phyloP scores from a whole-genome alignment of 2,888 invertebrate species.

The Invenusta paracnida region DNA sequence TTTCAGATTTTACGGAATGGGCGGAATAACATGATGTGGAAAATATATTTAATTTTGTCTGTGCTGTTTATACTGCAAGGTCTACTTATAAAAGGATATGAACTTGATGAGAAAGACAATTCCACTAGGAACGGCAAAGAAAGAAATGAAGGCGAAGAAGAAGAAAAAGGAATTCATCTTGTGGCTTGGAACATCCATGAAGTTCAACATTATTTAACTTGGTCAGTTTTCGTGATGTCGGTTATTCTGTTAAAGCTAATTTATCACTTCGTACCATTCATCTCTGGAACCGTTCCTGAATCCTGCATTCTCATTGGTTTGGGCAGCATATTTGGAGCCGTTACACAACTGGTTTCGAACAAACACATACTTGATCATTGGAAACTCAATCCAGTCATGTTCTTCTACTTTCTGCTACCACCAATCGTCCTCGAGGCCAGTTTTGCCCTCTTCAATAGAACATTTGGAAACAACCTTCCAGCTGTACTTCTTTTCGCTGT shows the following conservation, averaged over 20 bases:
- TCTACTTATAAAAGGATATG: too few species aligned
- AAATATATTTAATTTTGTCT: too few species aligned
- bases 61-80: too few species aligned
- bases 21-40: too few species aligned
- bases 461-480: slow-evolving; percentile 64
- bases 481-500: slow-evolving; percentile 64
- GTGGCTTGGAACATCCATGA: slow-evolving; percentile 37
- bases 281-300: slow-evolving; percentile 31
- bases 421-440: slow-evolving; percentile 65
- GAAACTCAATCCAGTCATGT: slow-evolving; percentile 65
- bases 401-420: slow-evolving; percentile 64
- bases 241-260: slow-evolving; percentile 35
- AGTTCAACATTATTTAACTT: slow-evolving; percentile 27
- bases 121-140: too few species aligned
- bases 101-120: too few species aligned
- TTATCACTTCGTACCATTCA: neutral
- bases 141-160: too few species aligned
- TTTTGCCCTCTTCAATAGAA: slow-evolving; percentile 64
- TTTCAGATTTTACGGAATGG: too few species aligned
- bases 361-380: slow-evolving; percentile 61
- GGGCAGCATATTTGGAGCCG: slow-evolving; percentile 32
- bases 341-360: neutral
- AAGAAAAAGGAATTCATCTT: slow-evolving; percentile 10
- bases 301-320: slow-evolving; percentile 31
- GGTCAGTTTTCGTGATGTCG: slow-evolving; percentile 26